A percentile compares a stretch with the other conserved stretches of the same genome.
These are phyloP conservation scores for Drosophila meridiana DNA, from an alignment of 2,888 invertebrate genomes.

Conservation along the genomic window DNA sequence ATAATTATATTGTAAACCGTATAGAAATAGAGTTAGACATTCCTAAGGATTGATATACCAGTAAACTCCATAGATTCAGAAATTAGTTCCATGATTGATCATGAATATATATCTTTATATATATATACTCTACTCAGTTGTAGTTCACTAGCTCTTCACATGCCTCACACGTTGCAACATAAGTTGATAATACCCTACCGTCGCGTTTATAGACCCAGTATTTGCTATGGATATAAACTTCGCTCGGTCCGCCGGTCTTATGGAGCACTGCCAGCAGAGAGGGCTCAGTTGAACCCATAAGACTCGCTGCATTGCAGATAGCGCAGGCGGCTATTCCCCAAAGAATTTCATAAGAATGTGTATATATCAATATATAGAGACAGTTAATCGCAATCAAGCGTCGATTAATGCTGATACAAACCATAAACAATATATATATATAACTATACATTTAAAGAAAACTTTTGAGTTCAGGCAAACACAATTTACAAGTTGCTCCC, in stretches of 20 bases:
- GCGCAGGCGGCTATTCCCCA: slow-evolving; percentile 7
- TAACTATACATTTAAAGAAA: slow-evolving; percentile 17
- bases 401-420: slow-evolving; percentile 66
- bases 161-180: not conserved
- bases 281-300: slow-evolving; percentile 13
- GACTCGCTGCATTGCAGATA: slow-evolving; percentile 13
- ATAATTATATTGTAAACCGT: not conserved
- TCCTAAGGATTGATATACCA: no score
- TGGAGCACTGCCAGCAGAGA: not conserved
- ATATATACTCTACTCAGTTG: no score
- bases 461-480: slow-evolving; percentile 13
- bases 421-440: slow-evolving; percentile 46
- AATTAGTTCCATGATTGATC: not conserved
- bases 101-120: not conserved
- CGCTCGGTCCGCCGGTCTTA: not conserved
- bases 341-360: slow-evolving; percentile 16
- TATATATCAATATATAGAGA: slow-evolving; percentile 40
- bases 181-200: slow-evolving; percentile 1
- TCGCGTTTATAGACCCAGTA: not conserved
- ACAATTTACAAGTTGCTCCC: slow-evolving; percentile 34
- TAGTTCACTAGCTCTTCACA: not conserved
- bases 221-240: slow-evolving; percentile 3
- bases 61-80: not conserved
- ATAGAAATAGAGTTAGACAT: not conserved
- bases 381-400: slow-evolving; percentile 70